Base-by-base conservation (phyloP, 64 coral and sea anemone species). In the Stichodactyla helianthus region DNA sequence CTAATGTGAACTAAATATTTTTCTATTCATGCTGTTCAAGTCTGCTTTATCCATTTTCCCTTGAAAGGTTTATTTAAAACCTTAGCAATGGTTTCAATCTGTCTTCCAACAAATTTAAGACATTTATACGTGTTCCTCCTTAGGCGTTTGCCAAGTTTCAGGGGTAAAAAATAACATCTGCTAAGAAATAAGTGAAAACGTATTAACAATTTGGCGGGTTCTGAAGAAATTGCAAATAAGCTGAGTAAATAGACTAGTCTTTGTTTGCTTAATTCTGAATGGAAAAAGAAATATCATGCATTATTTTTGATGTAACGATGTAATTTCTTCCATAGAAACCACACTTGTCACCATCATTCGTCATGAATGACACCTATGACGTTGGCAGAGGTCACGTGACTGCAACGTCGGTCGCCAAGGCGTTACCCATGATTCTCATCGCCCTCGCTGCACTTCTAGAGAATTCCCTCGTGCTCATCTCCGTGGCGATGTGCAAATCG, bases 401-500 rank as follows among this genome's bases (percentile, higher is more conserved):
- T 9, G 26, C 50, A 10, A 13, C 50, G 0, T 79, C 77, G 12
- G 77, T 79, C 18, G 77, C 77, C 50, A 79, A 79, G 50, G 77
- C 77, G 51, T 51, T 79, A 79, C 77, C 77, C 77, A 79, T 79
- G 77, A 79, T 84, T 22, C 83, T 84, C 7, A 20, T 96, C 55
- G 55, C 84, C 19, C 71, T 96, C 53, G 53, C 88, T 26, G 87
- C 94, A 18, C 89, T 96, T 23, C 11, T 63, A 8, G 94, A 89
- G 8, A 96, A 96, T 71, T 57, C 77, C 10, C 51, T 96, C 7
- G 88, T 96, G 10, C 83, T 96, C 15, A 26, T 85, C 18, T 89
- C 94, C 35, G 90, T 96, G 51, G 88, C 84, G 44, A 87, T 84
- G 50, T 87, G 63, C 65, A 96, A 87, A 87, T 74, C 83, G 51